Percentiles rank a stretch among this genome's conserved stretches.
These are phyloP conservation scores for Girardinus metallicus DNA, from an alignment of 2,797 vertebrate species.

Conservation along the genomic window DNA sequence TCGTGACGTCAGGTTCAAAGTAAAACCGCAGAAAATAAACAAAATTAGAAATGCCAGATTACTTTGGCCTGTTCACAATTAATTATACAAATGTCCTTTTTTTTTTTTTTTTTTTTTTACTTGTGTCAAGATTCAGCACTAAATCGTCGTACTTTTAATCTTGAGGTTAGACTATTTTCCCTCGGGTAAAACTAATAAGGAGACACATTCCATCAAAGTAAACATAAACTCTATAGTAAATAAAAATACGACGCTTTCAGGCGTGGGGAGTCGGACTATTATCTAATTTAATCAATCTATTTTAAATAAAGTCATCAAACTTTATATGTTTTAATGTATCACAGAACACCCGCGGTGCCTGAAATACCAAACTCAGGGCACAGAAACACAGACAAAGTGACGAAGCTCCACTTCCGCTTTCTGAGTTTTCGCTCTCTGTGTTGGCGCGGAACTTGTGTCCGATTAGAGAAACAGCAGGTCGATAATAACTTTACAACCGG, in stretches of 20 bases:
- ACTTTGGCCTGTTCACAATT: not conserved
- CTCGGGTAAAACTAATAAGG: not conserved
- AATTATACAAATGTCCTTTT: not conserved
- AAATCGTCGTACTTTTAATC: not conserved
- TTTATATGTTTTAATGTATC: not conserved
- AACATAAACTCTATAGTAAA: not conserved
- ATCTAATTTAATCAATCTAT: not conserved
- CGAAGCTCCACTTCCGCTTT: slow-evolving; percentile 53
- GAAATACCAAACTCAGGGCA: slow-evolving; percentile 5
- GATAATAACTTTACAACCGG: accelerated
- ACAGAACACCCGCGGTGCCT: slow-evolving; percentile 3
- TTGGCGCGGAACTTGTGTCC: slow-evolving; percentile 68
- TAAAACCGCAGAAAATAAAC: not conserved
- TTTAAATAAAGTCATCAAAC: not conserved
- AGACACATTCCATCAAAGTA: not conserved
- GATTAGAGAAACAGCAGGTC: no score
- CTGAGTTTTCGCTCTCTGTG: slow-evolving; percentile 8
- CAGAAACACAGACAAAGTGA: accelerated
- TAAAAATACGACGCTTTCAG: not conserved
- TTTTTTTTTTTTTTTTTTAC: not conserved
- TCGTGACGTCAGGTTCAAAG: not conserved
- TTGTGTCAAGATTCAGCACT: not conserved
- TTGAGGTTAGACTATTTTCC: not conserved
- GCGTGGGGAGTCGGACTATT: no score
- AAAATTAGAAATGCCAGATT: not conserved